Percentiles rank a stretch among this genome's conserved stretches.
Evolutionary conservation across 2,113 vertebrate species (phyloP).

Genomic region (Actenoides hombroni): DNA sequence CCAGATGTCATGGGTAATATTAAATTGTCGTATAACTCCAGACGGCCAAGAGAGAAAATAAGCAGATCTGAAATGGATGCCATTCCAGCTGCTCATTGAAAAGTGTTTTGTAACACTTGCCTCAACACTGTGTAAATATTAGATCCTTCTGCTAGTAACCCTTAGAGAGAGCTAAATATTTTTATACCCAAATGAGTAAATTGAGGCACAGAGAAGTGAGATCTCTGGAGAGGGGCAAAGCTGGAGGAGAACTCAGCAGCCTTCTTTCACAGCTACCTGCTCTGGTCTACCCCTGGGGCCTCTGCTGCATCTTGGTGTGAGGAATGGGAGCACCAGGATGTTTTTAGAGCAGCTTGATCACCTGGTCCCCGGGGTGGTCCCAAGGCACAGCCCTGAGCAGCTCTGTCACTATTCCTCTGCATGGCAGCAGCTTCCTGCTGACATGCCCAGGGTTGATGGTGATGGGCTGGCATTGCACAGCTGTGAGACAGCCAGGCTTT

Average conservation of each 20-base stretch:
- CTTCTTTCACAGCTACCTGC: background rate
- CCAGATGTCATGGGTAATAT: background rate
- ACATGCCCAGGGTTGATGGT: fast-evolving
- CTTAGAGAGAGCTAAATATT: background rate
- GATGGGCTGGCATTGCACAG: fast-evolving
- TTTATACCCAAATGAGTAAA: background rate
- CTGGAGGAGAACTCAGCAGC: background rate
- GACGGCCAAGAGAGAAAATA: conserved; percentile 3
- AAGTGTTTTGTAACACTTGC: background rate
- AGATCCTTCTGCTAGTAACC: conserved; percentile 4
- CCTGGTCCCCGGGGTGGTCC: background rate
- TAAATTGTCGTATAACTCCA: background rate
- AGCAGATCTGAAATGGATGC: conserved; percentile 7
- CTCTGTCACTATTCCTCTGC: fast-evolving
- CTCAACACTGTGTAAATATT: background rate
- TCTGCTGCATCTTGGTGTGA: background rate
- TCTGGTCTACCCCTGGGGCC: background rate
- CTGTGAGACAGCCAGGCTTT: fast-evolving
- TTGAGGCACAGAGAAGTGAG: background rate
- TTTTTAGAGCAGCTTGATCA: background rate
- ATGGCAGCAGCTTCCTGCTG: background rate
- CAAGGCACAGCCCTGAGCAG: background rate
- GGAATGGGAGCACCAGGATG: background rate
- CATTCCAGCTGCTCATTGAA: conserved; percentile 28
- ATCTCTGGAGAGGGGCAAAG: background rate